Evolutionary conservation across 2,888 invertebrate genomes (phyloP).

Genomic region (Thymelicus sylvestris): DNA sequence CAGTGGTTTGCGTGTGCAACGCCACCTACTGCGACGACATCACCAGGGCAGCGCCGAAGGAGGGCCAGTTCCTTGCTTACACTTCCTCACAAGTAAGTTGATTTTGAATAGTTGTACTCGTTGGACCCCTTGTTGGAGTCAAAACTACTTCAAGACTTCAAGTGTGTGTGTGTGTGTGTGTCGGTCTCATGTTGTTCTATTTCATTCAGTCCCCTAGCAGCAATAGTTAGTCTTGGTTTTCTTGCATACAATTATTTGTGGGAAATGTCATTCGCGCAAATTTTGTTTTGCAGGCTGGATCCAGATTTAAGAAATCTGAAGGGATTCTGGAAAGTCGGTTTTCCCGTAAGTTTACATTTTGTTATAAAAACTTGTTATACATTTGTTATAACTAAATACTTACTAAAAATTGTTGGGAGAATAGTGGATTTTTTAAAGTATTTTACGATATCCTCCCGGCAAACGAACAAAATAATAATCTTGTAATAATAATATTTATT

Average conservation of each 20-base stretch:
- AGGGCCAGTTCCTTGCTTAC: constrained; percentile 68
- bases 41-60: constrained; percentile 55
- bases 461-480: too few relatives aligned
- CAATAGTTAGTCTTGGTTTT: background rate
- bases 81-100: constrained; percentile 59
- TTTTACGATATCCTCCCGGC: too few relatives aligned
- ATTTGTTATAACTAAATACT: too few relatives aligned
- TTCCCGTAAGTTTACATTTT: background rate
- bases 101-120: background rate
- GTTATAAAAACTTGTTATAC: too few relatives aligned
- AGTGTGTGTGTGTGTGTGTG: too few relatives aligned
- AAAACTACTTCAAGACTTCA: too few relatives aligned
- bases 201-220: constrained; percentile 4
- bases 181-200: background rate
- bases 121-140: too few relatives aligned
- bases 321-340: constrained; percentile 25
- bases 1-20: constrained; percentile 73
- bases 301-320: constrained; percentile 61
- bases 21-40: constrained; percentile 73
- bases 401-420: too few relatives aligned
- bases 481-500: too few relatives aligned
- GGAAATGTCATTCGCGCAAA: background rate
- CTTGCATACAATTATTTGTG: background rate
- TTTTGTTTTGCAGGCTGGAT: constrained; percentile 47
- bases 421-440: too few relatives aligned